Evolutionary conservation across 2,797 vertebrate species (phyloP).

Genomic region (Helicolenus hilgendorfi): DNA sequence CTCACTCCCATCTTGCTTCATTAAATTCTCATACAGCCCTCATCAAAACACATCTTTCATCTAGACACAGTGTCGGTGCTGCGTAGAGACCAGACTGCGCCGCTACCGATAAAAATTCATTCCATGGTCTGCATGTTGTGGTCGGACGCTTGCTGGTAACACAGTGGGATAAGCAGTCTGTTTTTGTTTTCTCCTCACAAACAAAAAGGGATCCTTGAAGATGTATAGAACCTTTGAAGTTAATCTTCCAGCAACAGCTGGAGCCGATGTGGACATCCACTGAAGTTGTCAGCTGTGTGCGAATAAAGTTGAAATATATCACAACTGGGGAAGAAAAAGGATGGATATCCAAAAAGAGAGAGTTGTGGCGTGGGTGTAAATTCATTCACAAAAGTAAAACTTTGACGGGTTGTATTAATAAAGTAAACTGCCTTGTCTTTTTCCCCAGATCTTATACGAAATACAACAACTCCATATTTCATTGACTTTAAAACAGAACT

Average conservation of each 20-base stretch:
- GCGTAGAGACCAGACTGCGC: constrained; percentile 60
- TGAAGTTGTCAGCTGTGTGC: constrained; percentile 39
- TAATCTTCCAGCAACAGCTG: constrained; percentile 71
- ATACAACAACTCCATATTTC: neutral
- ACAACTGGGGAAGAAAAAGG: neutral
- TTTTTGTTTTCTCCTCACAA: constrained; percentile 63
- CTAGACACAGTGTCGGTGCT: constrained; percentile 63
- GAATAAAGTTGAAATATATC: constrained; percentile 38
- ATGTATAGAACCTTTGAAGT: constrained; percentile 68
- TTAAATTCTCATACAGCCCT: constrained; percentile 86
- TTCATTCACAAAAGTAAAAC: neutral
- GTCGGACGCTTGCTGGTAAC: constrained; percentile 56
- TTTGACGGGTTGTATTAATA: neutral
- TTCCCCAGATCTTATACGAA: neutral
- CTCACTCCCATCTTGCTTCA: constrained; percentile 83
- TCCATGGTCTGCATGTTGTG: constrained; percentile 51
- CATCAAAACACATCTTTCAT: constrained; percentile 89
- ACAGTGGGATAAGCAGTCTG: constrained; percentile 59
- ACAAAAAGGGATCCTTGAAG: constrained; percentile 65
- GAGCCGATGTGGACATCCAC: constrained; percentile 34
- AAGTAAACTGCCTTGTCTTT: neutral
- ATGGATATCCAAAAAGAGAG: neutral
- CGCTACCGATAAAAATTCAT: constrained; percentile 48
- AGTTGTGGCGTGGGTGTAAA: neutral
- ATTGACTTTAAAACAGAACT: neutral